Percentiles rank a stretch among this genome's conserved stretches.
Evolutionary conservation across 2,888 invertebrate species (phyloP).

Genomic region (Aphodius sticticus): DNA sequence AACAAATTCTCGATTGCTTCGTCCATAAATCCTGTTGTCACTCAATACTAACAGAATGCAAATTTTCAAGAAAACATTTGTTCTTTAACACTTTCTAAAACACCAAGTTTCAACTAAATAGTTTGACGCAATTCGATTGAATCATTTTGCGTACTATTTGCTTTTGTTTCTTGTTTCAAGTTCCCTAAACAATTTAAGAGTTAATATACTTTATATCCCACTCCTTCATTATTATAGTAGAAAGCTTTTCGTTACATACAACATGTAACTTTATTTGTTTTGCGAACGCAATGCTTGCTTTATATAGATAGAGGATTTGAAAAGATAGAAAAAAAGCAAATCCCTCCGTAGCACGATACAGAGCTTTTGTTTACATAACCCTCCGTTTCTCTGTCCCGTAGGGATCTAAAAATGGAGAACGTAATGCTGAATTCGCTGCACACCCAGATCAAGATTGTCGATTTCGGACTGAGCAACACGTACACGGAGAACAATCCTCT

Average conservation of each 20-base stretch:
- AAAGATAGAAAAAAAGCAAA: not conserved
- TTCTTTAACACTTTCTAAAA: no score
- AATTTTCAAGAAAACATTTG: no score
- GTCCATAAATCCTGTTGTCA: no score
- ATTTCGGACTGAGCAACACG: conserved; percentile 79
- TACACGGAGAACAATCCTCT: conserved; percentile 68
- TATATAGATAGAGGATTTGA: not conserved
- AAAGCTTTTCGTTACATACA: not conserved
- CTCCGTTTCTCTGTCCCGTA: conserved; percentile 47
- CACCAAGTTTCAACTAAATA: no score
- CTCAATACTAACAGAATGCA: no score
- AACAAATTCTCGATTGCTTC: no score
- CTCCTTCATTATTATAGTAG: not conserved
- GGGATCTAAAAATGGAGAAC: conserved; percentile 83
- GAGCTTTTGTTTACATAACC: conserved; percentile 4
- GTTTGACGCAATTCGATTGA: no score
- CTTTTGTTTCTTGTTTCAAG: no score
- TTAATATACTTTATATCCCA: no score
- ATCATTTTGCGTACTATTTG: no score
- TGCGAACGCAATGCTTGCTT: not conserved
- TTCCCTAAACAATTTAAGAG: no score
- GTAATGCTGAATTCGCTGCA: conserved; percentile 75
- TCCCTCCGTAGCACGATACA: not conserved
- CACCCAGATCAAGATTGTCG: conserved; percentile 76
- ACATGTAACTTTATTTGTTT: not conserved